These are phyloP conservation scores for Neoniphon sammara DNA, from an alignment of 2,797 vertebrate species.

Conservation along the genomic window DNA sequence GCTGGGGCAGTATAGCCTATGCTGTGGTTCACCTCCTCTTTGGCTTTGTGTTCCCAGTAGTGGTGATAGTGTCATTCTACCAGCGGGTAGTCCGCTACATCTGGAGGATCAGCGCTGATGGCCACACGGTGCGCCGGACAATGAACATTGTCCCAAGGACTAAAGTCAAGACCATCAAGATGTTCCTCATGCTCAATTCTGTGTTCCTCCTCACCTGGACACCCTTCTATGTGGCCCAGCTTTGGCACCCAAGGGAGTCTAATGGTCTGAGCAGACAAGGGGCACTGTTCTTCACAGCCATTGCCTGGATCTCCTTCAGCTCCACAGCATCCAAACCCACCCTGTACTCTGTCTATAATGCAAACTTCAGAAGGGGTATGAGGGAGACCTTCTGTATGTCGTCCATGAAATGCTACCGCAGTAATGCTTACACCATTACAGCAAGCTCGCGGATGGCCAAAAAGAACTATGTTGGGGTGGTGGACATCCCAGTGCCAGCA, in stretches of 20 bases:
- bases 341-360: constrained; percentile 90
- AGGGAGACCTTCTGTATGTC: constrained; percentile 98
- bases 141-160: constrained; percentile 95
- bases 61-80: constrained; percentile 89
- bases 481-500: constrained; percentile 85
- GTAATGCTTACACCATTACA: constrained; percentile 97
- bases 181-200: constrained; percentile 92
- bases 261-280: constrained; percentile 77
- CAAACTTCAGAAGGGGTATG: constrained; percentile 93
- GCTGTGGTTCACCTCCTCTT: constrained; percentile 83
- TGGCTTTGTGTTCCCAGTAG: constrained; percentile 86
- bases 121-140: constrained; percentile 90
- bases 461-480: constrained; percentile 94
- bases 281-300: constrained; percentile 84
- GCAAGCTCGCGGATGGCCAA: constrained; percentile 94
- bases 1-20: constrained; percentile 87
- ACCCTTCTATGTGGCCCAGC: constrained; percentile 89
- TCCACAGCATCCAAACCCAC: constrained; percentile 92
- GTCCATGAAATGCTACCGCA: constrained; percentile 96
- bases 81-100: constrained; percentile 92
- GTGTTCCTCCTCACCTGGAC: constrained; percentile 92
- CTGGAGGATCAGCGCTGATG: constrained; percentile 91
- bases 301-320: constrained; percentile 91
- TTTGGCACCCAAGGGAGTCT: constrained; percentile 89
- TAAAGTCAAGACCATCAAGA: constrained; percentile 98